Percentiles rank a stretch among this genome's conserved stretches.
Evolutionary conservation across 2,888 invertebrate species (phyloP).

Genomic region (Hypercompe scribonia): DNA sequence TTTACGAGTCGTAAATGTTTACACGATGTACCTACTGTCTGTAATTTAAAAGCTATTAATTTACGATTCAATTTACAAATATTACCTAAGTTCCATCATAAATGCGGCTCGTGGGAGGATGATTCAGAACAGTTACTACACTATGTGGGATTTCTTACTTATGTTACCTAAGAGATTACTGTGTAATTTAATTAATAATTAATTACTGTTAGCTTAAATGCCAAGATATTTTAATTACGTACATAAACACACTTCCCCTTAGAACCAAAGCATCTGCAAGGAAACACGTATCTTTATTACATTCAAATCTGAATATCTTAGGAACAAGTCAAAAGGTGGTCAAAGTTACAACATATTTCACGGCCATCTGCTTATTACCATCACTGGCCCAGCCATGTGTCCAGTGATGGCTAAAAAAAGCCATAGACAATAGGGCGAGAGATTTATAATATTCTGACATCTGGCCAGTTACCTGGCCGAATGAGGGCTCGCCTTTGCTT

Average conservation of each 20-base stretch:
- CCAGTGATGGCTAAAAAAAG: conserved; percentile 75
- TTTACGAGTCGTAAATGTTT: not conserved
- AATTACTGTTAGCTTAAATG: conserved; percentile 1
- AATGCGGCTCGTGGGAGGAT: conserved; percentile 11
- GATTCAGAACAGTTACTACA: conserved; percentile 12
- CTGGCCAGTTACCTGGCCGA: conserved; percentile 72
- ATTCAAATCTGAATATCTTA: conserved; percentile 24
- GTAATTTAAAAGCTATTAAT: conserved; percentile 1
- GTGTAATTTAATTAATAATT: not conserved
- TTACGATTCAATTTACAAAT: not conserved
- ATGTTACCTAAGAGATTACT: conserved; percentile 9
- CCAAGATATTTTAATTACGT: not conserved
- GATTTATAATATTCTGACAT: conserved; percentile 77
- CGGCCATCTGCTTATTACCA: conserved; percentile 62
- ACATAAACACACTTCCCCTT: not conserved
- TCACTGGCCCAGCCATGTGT: conserved; percentile 69
- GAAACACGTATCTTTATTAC: conserved; percentile 12
- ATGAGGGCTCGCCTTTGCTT: conserved; percentile 47
- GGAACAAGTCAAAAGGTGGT: conserved; percentile 44
- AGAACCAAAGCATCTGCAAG: conserved; percentile 4
- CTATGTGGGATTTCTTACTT: conserved; percentile 2
- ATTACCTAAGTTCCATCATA: conserved; percentile 7
- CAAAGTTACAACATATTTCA: conserved; percentile 47
- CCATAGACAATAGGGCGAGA: conserved; percentile 74
- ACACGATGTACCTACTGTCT: not conserved